A percentile compares a stretch with the other conserved stretches of the same genome.
Evolutionary conservation across 2,797 vertebrate genomes (phyloP).

Genomic region (Diglossa cyanea): DNA sequence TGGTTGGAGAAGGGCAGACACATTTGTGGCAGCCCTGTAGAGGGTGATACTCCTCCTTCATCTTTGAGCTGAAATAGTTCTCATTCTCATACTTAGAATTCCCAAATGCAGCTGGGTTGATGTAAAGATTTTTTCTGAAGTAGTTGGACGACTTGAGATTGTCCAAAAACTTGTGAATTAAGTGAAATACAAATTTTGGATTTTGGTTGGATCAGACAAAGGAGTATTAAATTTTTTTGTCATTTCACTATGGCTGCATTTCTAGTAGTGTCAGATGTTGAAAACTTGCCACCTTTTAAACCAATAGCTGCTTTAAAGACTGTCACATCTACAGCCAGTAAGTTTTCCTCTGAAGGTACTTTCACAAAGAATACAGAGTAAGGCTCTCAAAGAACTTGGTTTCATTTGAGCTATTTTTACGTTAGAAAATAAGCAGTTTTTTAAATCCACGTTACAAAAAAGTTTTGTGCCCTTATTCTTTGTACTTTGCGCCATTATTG

Average conservation of each 20-base stretch:
- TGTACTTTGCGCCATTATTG: background rate
- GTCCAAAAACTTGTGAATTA: background rate
- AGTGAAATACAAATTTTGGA: background rate
- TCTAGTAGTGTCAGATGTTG: background rate
- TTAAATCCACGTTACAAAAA: background rate
- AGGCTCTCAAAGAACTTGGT: background rate
- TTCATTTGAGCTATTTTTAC: background rate
- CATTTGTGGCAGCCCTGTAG: background rate
- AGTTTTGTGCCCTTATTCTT: background rate
- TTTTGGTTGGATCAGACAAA: background rate
- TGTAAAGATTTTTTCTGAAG: background rate
- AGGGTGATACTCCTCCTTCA: background rate
- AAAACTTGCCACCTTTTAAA: background rate
- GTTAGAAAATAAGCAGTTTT: background rate
- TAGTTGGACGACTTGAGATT: background rate
- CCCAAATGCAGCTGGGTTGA: background rate
- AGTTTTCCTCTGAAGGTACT: background rate
- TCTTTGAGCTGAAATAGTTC: background rate
- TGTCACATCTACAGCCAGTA: background rate
- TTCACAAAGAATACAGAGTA: background rate
- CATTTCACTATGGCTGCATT: background rate
- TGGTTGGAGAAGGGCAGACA: background rate
- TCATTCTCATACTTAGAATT: background rate
- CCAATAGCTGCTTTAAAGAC: background rate
- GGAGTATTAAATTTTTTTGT: background rate